These are phyloP conservation scores for Sebastes kiyomatsui DNA, from an alignment of 2,797 vertebrate species.

Conservation along the genomic window DNA sequence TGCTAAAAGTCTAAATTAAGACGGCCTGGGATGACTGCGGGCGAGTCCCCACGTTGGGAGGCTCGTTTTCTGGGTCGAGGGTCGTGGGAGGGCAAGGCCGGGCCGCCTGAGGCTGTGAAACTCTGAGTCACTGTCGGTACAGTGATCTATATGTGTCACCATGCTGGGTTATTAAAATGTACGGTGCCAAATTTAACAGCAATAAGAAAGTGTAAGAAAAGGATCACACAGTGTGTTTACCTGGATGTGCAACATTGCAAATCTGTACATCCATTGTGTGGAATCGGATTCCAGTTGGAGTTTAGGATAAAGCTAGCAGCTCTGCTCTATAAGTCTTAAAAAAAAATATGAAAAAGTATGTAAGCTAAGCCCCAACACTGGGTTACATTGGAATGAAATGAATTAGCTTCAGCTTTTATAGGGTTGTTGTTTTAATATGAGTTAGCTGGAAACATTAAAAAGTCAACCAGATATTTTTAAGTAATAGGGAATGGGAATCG, in stretches of 20 bases:
- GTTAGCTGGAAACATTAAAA: not conserved
- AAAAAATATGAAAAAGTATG: not conserved
- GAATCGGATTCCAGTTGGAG: rapidly evolving
- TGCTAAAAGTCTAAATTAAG: slow-evolving; percentile 45
- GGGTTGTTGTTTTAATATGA: not conserved
- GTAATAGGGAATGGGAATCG: no score
- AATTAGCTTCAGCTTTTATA: not conserved
- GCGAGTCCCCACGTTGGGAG: slow-evolving; percentile 9
- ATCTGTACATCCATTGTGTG: no score
- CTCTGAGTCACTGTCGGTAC: slow-evolving; percentile 24
- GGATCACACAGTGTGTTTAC: no score
- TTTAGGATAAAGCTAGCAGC: not conserved
- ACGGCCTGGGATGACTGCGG: slow-evolving; percentile 11
- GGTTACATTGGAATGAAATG: not conserved
- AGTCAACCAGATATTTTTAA: not conserved
- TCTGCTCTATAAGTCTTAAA: not conserved
- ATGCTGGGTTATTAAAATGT: slow-evolving; percentile 41
- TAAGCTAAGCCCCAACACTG: not conserved
- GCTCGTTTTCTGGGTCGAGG: slow-evolving; percentile 30
- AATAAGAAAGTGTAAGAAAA: not conserved
- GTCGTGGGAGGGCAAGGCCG: slow-evolving; percentile 35
- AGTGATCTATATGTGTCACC: slow-evolving; percentile 25
- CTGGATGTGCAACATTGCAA: no score
- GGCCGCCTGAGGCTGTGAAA: slow-evolving; percentile 27
- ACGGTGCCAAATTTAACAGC: slow-evolving; percentile 46